phyloP scores from a whole-genome alignment of 1,140 invertebrate genomes.

The Procambarus virginalis region DNA sequence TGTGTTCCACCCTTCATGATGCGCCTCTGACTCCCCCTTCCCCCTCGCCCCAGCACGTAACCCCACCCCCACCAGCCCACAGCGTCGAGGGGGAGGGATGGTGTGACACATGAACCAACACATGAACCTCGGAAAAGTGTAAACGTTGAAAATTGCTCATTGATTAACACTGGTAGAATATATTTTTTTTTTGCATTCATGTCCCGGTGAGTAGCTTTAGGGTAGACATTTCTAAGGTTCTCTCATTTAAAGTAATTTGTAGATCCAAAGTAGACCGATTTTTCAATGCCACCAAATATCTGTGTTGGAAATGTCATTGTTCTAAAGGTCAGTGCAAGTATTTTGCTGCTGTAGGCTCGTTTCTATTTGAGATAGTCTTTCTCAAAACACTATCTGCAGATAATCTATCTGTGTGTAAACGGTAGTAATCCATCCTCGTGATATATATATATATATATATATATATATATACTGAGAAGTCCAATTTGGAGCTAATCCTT shows the following conservation, averaged over 20 bases:
- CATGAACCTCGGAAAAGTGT: conserved; percentile 16
- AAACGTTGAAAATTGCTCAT: neutral
- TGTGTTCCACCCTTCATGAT: neutral
- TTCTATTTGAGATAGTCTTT: neutral
- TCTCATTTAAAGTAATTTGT: conserved; percentile 17
- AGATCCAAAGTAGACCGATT: conserved; percentile 1
- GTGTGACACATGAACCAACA: conserved; percentile 22
- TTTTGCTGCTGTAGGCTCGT: neutral
- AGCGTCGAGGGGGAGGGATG: conserved; percentile 29
- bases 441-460: too few relatives aligned
- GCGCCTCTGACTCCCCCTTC: neutral
- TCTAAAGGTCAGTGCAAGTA: neutral
- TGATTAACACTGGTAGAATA: neutral
- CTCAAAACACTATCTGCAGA: neutral
- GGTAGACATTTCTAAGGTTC: conserved; percentile 20
- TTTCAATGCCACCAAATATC: conserved; percentile 13
- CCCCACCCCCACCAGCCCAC: neutral
- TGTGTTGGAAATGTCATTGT: neutral
- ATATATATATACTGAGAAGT: too few relatives aligned
- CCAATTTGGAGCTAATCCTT: too few relatives aligned
- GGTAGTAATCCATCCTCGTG: too few relatives aligned
- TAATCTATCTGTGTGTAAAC: neutral
- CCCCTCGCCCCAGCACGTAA: neutral
- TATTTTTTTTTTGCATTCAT: conserved; percentile 34
- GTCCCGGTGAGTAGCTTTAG: conserved; percentile 49